These are phyloP conservation scores for Metalampra italica DNA, from an alignment of 2,888 invertebrate genomes.

Conservation along the genomic window DNA sequence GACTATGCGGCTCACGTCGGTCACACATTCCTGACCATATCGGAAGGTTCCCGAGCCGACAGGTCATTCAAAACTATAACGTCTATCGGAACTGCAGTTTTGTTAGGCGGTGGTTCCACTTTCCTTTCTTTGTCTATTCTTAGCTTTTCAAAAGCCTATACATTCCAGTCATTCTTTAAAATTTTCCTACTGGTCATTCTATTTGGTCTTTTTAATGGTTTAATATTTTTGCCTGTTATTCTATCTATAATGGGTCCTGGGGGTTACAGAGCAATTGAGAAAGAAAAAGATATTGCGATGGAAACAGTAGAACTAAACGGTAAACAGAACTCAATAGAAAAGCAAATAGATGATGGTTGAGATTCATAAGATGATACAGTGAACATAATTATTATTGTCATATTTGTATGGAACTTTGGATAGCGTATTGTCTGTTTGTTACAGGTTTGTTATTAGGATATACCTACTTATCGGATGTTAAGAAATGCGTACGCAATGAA, in stretches of 20 bases:
- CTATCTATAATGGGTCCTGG: slow-evolving; percentile 85
- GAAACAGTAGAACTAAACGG: slow-evolving; percentile 59
- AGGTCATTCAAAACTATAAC: slow-evolving; percentile 82
- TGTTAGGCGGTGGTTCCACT: slow-evolving; percentile 88
- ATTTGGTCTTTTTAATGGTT: slow-evolving; percentile 88
- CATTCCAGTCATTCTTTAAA: slow-evolving; percentile 86
- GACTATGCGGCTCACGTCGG: slow-evolving; percentile 91
- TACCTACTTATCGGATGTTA: no score
- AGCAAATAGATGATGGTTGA: slow-evolving; percentile 26
- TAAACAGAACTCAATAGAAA: slow-evolving; percentile 32
- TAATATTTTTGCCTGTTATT: slow-evolving; percentile 85
- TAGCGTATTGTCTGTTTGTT: no score
- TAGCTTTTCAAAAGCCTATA: slow-evolving; percentile 85
- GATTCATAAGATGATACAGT: neutral
- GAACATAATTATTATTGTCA: neutral
- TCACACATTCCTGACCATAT: slow-evolving; percentile 85
- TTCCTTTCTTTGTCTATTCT: slow-evolving; percentile 85
- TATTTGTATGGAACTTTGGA: neutral
- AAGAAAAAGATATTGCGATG: slow-evolving; percentile 29
- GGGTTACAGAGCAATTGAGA: slow-evolving; percentile 49
- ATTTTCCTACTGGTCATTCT: slow-evolving; percentile 87
- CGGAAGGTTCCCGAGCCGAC: slow-evolving; percentile 71
- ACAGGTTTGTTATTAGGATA: no score
- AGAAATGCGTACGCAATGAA: no score
- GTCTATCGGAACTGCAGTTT: slow-evolving; percentile 86